These are phyloP conservation scores for Aspiorhynchus laticeps DNA, from an alignment of 2,113 vertebrate species.

Conservation along the genomic window DNA sequence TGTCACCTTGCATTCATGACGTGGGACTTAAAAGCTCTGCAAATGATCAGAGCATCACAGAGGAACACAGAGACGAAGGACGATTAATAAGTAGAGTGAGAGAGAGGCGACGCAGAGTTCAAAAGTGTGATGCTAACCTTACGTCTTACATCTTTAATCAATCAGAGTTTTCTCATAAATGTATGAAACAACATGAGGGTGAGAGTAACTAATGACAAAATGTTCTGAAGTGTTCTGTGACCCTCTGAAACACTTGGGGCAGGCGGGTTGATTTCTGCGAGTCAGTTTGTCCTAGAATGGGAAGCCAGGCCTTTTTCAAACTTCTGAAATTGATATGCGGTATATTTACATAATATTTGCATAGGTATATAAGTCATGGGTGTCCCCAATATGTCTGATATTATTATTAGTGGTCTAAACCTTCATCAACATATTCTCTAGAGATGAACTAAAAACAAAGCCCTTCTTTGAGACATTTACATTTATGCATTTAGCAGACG, in stretches of 20 bases:
- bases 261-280: not conserved
- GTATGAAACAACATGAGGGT: not conserved
- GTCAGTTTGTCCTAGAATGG: slow-evolving; percentile 24
- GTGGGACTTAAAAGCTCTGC: slow-evolving; percentile 34
- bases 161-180: not conserved
- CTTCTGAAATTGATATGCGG: slow-evolving; percentile 45
- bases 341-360: slow-evolving; percentile 64
- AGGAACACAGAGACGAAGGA: not conserved
- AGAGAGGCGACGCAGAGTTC: not conserved
- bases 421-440: slow-evolving; percentile 46
- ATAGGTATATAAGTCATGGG: slow-evolving; percentile 63
- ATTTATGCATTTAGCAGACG: too few species aligned
- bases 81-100: slow-evolving; percentile 10
- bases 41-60: slow-evolving; percentile 20
- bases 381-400: slow-evolving; percentile 60
- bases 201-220: not conserved
- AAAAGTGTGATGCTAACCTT: slow-evolving; percentile 14
- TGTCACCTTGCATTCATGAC: slow-evolving; percentile 57
- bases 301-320: slow-evolving; percentile 12
- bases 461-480: slow-evolving; percentile 17
- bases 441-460: slow-evolving; percentile 42
- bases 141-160: not conserved
- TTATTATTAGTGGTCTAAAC: slow-evolving; percentile 52
- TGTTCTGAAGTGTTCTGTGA: not conserved
- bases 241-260: not conserved